These are phyloP conservation scores for Sebastes hubbsi DNA, from an alignment of 2,797 vertebrate genomes.

Conservation along the genomic window DNA sequence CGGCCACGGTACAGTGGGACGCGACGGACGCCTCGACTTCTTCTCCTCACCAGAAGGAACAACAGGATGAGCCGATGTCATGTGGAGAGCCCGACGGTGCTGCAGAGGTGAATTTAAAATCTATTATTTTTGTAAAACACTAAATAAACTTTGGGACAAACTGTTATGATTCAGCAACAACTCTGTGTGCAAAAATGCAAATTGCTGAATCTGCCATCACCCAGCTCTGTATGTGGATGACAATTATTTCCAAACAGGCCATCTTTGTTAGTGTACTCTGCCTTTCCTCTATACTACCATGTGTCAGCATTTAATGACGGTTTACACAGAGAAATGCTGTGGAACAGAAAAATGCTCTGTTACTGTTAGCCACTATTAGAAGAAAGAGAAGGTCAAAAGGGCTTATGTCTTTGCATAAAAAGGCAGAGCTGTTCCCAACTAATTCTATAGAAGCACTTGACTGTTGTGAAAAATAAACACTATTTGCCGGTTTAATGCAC, in stretches of 20 bases:
- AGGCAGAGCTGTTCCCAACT: slow-evolving; percentile 8
- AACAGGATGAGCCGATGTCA: slow-evolving; percentile 46
- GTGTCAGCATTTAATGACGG: slow-evolving; percentile 27
- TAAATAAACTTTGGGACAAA: not conserved
- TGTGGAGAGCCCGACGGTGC: slow-evolving; percentile 52
- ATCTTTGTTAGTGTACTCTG: slow-evolving; percentile 31
- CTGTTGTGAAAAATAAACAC: slow-evolving; percentile 30
- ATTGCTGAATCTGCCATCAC: not conserved
- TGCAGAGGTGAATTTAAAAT: slow-evolving; percentile 61
- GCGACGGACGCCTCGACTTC: not conserved
- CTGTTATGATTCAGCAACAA: not conserved
- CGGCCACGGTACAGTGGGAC: slow-evolving; percentile 47
- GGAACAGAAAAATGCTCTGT: not conserved
- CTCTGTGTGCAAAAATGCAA: not conserved
- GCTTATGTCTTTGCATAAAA: slow-evolving; percentile 37
- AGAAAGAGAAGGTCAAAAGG: slow-evolving; percentile 38
- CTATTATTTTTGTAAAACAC: not conserved
- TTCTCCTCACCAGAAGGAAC: not conserved
- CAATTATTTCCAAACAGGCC: slow-evolving; percentile 43
- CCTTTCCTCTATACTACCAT: not conserved
- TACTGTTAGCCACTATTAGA: not conserved
- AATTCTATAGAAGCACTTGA: slow-evolving; percentile 34
- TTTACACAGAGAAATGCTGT: slow-evolving; percentile 29
- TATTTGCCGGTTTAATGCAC: slow-evolving; percentile 36
- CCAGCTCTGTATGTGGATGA: slow-evolving; percentile 5